Percentiles rank a stretch among this genome's conserved stretches.
Conservation (phyloP, 2,888 invertebrate genomes). For the Pyrochroa serraticornis region DNA sequence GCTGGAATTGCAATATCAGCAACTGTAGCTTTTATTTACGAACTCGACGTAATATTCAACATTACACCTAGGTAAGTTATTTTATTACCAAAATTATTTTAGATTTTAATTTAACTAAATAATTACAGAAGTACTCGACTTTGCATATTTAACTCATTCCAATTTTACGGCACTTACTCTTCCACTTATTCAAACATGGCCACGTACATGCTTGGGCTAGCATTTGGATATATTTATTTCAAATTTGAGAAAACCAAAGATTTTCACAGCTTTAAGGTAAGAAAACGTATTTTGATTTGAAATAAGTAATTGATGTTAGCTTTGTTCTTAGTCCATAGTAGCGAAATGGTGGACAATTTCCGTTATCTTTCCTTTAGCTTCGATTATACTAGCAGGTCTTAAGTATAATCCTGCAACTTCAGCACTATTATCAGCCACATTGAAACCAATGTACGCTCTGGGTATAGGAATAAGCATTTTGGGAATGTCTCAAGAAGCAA, state of each 20-base stretch:
- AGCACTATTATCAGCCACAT: conserved; percentile 37
- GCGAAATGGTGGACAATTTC: conserved; percentile 26
- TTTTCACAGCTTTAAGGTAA: background rate
- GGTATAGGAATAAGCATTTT: conserved; percentile 43
- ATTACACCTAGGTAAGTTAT: conserved; percentile 39
- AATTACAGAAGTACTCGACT: conserved; percentile 30
- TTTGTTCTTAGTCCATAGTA: background rate
- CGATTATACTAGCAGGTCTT: conserved; percentile 30
- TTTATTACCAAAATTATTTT: background rate
- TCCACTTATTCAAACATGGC: conserved; percentile 42
- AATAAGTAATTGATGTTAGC: background rate
- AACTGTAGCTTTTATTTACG: conserved; percentile 31
- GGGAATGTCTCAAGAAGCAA: conserved; percentile 37
- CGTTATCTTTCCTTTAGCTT: conserved; percentile 32
- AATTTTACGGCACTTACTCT: conserved; percentile 39
- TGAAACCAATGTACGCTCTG: conserved; percentile 41
- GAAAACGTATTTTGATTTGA: background rate
- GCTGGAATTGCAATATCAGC: conserved; percentile 33
- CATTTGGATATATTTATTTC: conserved; percentile 39
- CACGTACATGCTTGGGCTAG: conserved; percentile 41
- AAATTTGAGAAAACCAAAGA: background rate
- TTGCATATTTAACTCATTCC: conserved; percentile 34
- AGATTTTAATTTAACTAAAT: background rate
- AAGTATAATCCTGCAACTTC: conserved; percentile 35
- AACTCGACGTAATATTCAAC: conserved; percentile 37